Evolutionary conservation across 1,140 invertebrate genomes (phyloP).

Genomic region (Drosophila bipectinata): DNA sequence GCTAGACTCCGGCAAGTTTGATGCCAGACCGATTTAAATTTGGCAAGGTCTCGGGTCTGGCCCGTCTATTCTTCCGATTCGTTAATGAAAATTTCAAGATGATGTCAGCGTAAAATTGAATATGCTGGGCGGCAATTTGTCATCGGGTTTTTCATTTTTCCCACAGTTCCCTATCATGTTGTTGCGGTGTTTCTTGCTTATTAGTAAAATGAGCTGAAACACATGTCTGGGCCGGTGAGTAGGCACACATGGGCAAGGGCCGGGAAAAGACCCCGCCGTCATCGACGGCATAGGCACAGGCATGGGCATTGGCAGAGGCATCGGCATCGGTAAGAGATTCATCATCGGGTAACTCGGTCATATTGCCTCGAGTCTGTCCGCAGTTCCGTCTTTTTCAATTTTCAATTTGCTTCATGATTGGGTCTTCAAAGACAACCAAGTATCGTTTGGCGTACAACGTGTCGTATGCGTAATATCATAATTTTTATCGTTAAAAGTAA

Average conservation of each 20-base stretch:
- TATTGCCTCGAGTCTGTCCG: slow-evolving; percentile 25
- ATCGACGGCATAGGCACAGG: slow-evolving; percentile 9
- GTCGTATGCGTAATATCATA: slow-evolving; percentile 61
- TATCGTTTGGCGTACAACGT: slow-evolving; percentile 33
- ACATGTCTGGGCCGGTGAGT: slow-evolving; percentile 52
- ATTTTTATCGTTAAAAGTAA: slow-evolving; percentile 37
- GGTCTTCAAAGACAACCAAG: slow-evolving; percentile 29
- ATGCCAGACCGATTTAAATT: slow-evolving; percentile 28
- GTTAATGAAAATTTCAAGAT: slow-evolving; percentile 46
- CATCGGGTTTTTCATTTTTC: slow-evolving; percentile 47
- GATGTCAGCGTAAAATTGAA: slow-evolving; percentile 62
- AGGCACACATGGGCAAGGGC: slow-evolving; percentile 18
- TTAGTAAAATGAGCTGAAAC: slow-evolving; percentile 79
- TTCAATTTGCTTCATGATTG: slow-evolving; percentile 51
- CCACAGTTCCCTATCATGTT: background rate
- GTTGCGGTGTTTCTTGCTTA: slow-evolving; percentile 47
- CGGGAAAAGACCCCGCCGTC: slow-evolving; percentile 30
- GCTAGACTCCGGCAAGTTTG: slow-evolving; percentile 27
- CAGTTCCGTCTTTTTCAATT: slow-evolving; percentile 30
- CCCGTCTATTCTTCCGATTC: slow-evolving; percentile 14
- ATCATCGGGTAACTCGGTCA: slow-evolving; percentile 46
- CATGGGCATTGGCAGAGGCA: slow-evolving; percentile 13
- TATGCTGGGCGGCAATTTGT: slow-evolving; percentile 65
- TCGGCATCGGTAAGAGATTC: slow-evolving; percentile 57
- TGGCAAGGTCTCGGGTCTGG: slow-evolving; percentile 27